Base-by-base conservation (phyloP, 2,113 vertebrate species). In the Oncorhynchus masou region DNA sequence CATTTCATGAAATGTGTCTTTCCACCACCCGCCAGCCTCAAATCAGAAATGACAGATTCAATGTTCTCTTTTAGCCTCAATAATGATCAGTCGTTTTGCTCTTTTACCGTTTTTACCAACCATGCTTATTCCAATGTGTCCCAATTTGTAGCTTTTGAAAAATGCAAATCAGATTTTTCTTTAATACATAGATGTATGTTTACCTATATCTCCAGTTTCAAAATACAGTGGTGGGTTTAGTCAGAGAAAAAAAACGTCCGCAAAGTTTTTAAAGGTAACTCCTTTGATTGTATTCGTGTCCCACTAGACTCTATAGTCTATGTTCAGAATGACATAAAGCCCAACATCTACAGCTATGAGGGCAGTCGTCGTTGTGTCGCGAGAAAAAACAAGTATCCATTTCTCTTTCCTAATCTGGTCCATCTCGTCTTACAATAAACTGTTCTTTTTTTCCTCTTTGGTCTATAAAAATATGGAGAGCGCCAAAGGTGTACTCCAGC, bases 1-100 rank as follows among this genome's bases (percentile, higher is more conserved):
- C 97, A 99, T 96, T 97, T 96, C 97, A 97, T 98, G 95, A 97
- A 95, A 94, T 96, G 93, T 94, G 96, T 91, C 87, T 86, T 74
- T 89, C 77, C 78, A 94, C 89, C 92, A 95, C 93, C 85, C 75
- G 68, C 81, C 84, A 91, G 88, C 91, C 70, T 76, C 68, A 82
- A 88, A 88, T 85, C 73, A 31, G 69, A 82, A 85, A 78, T 82
- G 5, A 87, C 81, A 70, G 92, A 91, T 93, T 93, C 20, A 69
- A 93, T 90, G 87, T 90, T 83, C 79, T 88, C 77, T 83, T 74
- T 87, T 87, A 90, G 82, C 91, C 93, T 95, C 89, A 92, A 91
- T 91, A 91, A 94, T 88, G 90, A 93, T 94, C 93, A 92, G 92
- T 92, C 79, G 88, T 86, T 90, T 90, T 80, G 83, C 92, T 83